Evolutionary conservation across 2,888 invertebrate species (phyloP).

Genomic region (Eupithecia centaureata): DNA sequence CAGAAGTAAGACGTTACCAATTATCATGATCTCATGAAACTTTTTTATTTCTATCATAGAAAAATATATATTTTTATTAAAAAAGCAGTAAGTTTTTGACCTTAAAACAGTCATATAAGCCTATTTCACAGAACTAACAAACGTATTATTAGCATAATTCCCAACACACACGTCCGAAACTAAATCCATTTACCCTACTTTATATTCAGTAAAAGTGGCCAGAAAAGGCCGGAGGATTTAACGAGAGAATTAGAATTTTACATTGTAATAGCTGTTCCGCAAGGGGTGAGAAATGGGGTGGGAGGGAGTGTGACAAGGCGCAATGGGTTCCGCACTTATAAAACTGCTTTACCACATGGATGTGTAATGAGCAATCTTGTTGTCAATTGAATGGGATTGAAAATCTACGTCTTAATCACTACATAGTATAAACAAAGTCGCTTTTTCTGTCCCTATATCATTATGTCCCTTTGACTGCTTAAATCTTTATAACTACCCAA

Average conservation of each 20-base stretch:
- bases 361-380: not conserved
- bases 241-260: slow-evolving; percentile 75
- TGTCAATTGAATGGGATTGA: not conserved
- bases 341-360: not conserved
- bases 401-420: no score
- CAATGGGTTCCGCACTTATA: slow-evolving; percentile 14
- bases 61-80: not conserved
- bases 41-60: not conserved
- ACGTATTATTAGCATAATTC: slow-evolving; percentile 52
- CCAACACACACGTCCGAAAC: slow-evolving; percentile 50
- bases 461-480: no score
- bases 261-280: slow-evolving; percentile 53
- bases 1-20: no score
- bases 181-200: slow-evolving; percentile 62
- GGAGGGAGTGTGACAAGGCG: slow-evolving; percentile 48
- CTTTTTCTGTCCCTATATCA: no score
- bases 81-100: slow-evolving; percentile 9
- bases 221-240: slow-evolving; percentile 59
- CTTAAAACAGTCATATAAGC: slow-evolving; percentile 4
- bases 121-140: slow-evolving; percentile 25
- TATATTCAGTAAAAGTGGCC: slow-evolving; percentile 64
- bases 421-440: no score
- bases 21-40: not conserved
- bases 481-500: no score
- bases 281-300: slow-evolving; percentile 41